These are phyloP conservation scores for Bombylius discolor DNA, from an alignment of 2,888 invertebrate species.

Conservation along the genomic window DNA sequence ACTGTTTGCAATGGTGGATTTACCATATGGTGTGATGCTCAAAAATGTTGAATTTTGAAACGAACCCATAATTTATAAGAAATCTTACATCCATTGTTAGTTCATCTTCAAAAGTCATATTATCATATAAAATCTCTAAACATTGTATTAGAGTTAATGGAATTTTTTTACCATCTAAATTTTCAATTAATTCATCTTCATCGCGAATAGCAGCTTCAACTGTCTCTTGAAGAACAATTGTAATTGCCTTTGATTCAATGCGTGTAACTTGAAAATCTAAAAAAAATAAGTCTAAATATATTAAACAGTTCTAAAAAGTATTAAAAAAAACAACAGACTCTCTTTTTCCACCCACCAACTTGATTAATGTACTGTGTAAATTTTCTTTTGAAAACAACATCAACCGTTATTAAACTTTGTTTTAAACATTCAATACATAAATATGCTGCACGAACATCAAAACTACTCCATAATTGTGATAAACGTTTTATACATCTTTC, in stretches of 20 bases:
- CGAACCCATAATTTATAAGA: not conserved
- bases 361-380: conserved; percentile 27
- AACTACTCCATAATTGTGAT: conserved; percentile 36
- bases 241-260: not conserved
- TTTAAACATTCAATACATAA: conserved; percentile 44
- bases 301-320: too few species aligned
- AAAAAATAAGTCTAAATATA: not conserved
- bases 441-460: conserved; percentile 39
- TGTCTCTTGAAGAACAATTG: conserved; percentile 22
- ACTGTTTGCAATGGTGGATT: too few species aligned
- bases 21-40: too few species aligned
- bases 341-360: conserved; percentile 19
- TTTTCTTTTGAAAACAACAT: conserved; percentile 25
- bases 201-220: conserved; percentile 24
- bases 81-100: conserved; percentile 20
- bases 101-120: conserved; percentile 25
- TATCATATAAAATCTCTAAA: conserved; percentile 30
- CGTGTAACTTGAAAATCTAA: conserved; percentile 14
- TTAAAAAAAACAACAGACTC: too few species aligned
- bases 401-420: conserved; percentile 27
- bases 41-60: not conserved
- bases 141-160: conserved; percentile 24
- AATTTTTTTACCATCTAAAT: conserved; percentile 20
- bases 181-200: conserved; percentile 16
- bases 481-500: conserved; percentile 38